A percentile compares a stretch with the other conserved stretches of the same genome.
phyloP scores from a whole-genome alignment of 2,797 vertebrate species.

The Mormyrus hasselquistii region DNA sequence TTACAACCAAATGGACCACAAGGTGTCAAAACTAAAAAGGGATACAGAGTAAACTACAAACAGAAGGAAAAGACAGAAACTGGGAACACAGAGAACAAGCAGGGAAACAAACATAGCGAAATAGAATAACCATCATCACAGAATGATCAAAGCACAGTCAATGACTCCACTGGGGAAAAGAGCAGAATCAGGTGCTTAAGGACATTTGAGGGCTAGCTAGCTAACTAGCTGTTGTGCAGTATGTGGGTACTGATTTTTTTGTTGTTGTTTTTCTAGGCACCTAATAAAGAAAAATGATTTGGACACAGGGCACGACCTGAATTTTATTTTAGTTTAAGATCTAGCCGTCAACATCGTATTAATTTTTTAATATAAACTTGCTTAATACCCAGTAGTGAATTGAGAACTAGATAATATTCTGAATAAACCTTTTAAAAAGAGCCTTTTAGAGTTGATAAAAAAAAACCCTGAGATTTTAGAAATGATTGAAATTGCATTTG shows the following conservation, averaged over 20 bases:
- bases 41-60: too few relatives aligned
- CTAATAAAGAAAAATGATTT: neutral
- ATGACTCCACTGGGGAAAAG: neutral
- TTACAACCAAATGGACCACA: too few relatives aligned
- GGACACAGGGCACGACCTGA: neutral
- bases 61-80: neutral
- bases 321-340: neutral
- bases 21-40: too few relatives aligned
- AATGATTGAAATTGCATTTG: neutral
- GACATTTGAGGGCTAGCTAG: neutral
- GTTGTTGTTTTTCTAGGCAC: neutral
- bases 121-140: neutral
- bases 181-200: neutral
- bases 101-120: neutral
- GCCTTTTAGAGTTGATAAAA: neutral
- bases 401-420: neutral
- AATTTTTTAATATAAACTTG: neutral
- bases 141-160: neutral
- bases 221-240: neutral
- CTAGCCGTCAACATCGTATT: neutral
- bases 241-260: neutral
- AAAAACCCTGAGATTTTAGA: neutral
- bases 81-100: neutral
- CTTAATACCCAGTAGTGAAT: neutral
- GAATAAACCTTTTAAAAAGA: neutral